Conservation (phyloP, 2,888 invertebrate genomes). For the Synanthedon myopaeformis region DNA sequence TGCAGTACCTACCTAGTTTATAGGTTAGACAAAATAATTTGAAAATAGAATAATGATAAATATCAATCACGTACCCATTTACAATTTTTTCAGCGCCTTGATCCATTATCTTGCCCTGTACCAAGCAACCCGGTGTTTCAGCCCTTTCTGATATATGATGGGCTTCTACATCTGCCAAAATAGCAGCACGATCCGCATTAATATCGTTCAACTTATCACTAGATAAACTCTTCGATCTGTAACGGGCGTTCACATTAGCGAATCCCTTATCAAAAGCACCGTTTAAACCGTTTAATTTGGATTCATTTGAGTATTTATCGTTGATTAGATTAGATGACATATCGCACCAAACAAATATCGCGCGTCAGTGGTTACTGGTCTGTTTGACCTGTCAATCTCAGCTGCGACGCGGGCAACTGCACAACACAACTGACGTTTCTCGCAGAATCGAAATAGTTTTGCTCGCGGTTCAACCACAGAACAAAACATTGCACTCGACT, state of each 20-base stretch:
- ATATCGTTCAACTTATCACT: conserved; percentile 63
- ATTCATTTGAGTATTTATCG: conserved; percentile 51
- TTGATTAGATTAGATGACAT: conserved; percentile 56
- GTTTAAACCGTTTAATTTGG: conserved; percentile 53
- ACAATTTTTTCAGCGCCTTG: conserved; percentile 26
- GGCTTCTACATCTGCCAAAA: conserved; percentile 55
- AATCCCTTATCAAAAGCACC: conserved; percentile 49
- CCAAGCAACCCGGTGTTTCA: conserved; percentile 58
- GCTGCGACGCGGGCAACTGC: conserved; percentile 29
- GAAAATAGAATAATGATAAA: too few relatives aligned
- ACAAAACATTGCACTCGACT: conserved; percentile 45
- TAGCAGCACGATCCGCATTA: conserved; percentile 57
- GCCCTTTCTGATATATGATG: conserved; percentile 48
- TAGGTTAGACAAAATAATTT: too few relatives aligned
- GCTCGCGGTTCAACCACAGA: conserved; percentile 19
- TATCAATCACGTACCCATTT: conserved; percentile 32
- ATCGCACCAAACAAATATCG: conserved; percentile 33
- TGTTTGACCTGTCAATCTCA: conserved; percentile 38
- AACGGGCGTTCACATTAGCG: conserved; percentile 44
- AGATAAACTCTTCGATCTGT: conserved; percentile 60
- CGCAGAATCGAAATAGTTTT: conserved; percentile 43
- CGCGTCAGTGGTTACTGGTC: conserved; percentile 21
- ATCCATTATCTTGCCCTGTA: conserved; percentile 40
- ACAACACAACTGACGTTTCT: conserved; percentile 33
- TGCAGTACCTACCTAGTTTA: too few relatives aligned